Conservation (phyloP, 2,888 invertebrate genomes). For the Epistrophe eligans region DNA sequence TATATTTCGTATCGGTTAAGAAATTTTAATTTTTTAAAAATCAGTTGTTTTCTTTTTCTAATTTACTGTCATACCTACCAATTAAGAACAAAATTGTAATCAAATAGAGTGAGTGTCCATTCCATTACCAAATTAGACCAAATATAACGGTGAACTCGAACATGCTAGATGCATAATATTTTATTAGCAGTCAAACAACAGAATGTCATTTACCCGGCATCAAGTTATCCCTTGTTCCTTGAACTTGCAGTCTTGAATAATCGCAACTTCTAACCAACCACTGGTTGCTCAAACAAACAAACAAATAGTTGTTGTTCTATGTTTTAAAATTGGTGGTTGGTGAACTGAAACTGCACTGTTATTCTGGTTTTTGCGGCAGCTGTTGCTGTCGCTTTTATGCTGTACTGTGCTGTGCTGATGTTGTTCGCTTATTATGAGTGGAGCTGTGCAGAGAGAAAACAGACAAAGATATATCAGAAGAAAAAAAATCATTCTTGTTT, state of each 20-base stretch:
- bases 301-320: conserved; percentile 3
- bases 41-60: too few species aligned
- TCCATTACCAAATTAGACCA: not conserved
- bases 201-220: not conserved
- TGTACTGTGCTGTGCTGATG: not conserved
- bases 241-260: not conserved
- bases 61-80: too few species aligned
- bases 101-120: not conserved
- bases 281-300: conserved; percentile 24
- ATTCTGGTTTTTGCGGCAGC: conserved; percentile 30
- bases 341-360: conserved; percentile 10
- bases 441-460: not conserved
- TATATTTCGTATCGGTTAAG: too few species aligned
- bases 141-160: not conserved
- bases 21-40: too few species aligned
- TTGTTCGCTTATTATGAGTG: not conserved
- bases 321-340: conserved; percentile 16
- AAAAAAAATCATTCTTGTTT: conserved; percentile 14
- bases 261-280: not conserved
- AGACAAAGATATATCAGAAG: not conserved
- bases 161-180: conserved; percentile 2
- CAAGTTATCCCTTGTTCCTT: not conserved
- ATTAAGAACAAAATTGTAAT: too few species aligned
- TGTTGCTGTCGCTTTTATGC: conserved; percentile 3
- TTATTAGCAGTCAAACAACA: conserved; percentile 14